Base-by-base conservation (phyloP, 2,113 vertebrate species). In the Physeter macrocephalus region DNA sequence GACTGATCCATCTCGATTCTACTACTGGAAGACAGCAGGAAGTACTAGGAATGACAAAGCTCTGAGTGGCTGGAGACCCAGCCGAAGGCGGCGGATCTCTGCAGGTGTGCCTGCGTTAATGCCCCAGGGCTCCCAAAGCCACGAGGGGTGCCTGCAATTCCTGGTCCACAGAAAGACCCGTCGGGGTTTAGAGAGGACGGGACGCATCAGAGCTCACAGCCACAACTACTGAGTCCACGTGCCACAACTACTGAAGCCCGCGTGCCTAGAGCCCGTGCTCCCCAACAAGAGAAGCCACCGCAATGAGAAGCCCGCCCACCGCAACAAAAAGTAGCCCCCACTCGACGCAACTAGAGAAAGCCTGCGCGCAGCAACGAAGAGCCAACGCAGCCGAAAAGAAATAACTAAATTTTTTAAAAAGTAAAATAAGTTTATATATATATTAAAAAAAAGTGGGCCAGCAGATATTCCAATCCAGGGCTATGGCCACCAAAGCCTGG, bases 181-280 rank as follows among this genome's bases (percentile, higher is more conserved):
- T 1, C 0, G 7, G 27, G 36, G 15, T 23, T 57, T 61, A 78
- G 92, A 82, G 54, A 71, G 13, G 71, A 17, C 14, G 39, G 52
- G 62, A 11, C 2, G 3, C 3, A 6, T 8, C 9, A 15, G 6
- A 25, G 64, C 5, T 5, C n/a, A 14, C 0, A 39, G 69, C 43
- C 2, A 11, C 15, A 52, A 18, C 52, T 52, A 52, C 15, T 52
- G 52, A 52, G 52, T 17, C 52, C 15, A 1, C 15, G 5, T 52
- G 52, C 52, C 52, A 6, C 52, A 52, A 52, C 52, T 18, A 52
- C 52, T 52, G 15, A 52, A 52, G 52, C 52, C 52, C 15, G 17
- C 17, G 52, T 1, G 15, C 52, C 52, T 52, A 52, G 0, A 52
- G 52, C 52, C 49, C 15, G 5, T 52, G 52, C 52, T 52, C 52